Evolutionary conservation across 2,113 vertebrate genomes (phyloP).

Genomic region (Motacilla alba): DNA sequence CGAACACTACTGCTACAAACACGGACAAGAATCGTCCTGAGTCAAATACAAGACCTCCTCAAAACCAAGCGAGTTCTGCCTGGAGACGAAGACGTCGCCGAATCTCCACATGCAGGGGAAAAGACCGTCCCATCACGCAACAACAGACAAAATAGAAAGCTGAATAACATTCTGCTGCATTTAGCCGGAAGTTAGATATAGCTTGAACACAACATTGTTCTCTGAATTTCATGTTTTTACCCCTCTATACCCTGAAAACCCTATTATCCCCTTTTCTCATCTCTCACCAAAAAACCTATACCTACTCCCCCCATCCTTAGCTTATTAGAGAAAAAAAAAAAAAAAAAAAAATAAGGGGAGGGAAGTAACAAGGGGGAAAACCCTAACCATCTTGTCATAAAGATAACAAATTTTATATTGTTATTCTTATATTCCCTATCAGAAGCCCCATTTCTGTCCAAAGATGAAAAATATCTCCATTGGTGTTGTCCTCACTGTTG

Average conservation of each 20-base stretch:
- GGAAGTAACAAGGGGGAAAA: too few species aligned
- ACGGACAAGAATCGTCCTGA: neutral
- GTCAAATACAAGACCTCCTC: neutral
- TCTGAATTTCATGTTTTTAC: neutral
- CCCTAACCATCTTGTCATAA: too few species aligned
- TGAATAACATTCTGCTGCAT: neutral
- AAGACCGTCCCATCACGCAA: neutral
- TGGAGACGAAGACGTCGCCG: fast-evolving
- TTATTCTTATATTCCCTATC: too few species aligned
- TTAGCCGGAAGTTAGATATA: neutral
- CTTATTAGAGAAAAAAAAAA: too few species aligned
- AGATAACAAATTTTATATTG: too few species aligned
- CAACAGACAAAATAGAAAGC: neutral
- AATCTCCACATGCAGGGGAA: neutral
- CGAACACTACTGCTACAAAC: neutral
- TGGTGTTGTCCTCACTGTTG: too few species aligned
- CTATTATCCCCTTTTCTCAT: neutral
- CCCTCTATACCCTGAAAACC: neutral
- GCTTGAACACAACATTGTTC: neutral
- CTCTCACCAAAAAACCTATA: neutral
- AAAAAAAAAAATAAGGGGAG: too few species aligned
- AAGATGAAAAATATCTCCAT: too few species aligned
- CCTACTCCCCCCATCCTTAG: neutral
- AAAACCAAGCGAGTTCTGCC: neutral
- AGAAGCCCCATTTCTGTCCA: too few species aligned